Base-by-base conservation (phyloP, 2,888 invertebrate species). In the Drepana falcataria region DNA sequence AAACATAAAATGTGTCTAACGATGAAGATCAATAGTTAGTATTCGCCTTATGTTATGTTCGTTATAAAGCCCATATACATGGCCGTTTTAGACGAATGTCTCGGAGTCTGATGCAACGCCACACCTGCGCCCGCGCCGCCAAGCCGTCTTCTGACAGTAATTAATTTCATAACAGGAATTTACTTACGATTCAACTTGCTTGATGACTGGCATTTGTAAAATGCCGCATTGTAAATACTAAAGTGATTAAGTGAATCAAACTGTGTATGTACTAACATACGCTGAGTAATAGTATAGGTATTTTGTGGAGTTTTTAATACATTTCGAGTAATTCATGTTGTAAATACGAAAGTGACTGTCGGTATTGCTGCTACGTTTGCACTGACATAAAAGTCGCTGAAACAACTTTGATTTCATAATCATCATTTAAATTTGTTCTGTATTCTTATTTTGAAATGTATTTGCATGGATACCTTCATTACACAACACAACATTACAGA, bases 111-210 rank as follows among this genome's bases (percentile, higher is more conserved):
- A 79, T 77, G 83, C 79, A 85, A 86, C 69, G 60, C 56, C 64
- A 61, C 85, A 84, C 85, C 75, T 74, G 81, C 73, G 78, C 75
- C 66, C 65, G 73, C 79, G 83, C 71, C 80, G 87, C 84, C 87
- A 83, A 76, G 83, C 87, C 69, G 84, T 86, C 87, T 86, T 85
- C 78, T 66, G 64, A 64, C 65, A 65, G 68, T 81, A 75, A 85
- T 83, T 83, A 84, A 80, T 80, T 72, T 77, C 73, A 66, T 62
- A 73, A 76, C 73, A 79, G 76, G 77, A 79, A 82, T 85, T 73
- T 73, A 70, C 73, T 73, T 71, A 69, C 62, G 56, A 69, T 68
- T 73, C 64, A 69, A 71, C 64, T 57, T 58, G 56, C 59, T 60
- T 60, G 57, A 59, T 59, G 35, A 57, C 48, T 58, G 51, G 55